Percentiles rank a stretch among this genome's conserved stretches.
phyloP scores from a whole-genome alignment of 2,113 vertebrate genomes.

The Sardina pilchardus region DNA sequence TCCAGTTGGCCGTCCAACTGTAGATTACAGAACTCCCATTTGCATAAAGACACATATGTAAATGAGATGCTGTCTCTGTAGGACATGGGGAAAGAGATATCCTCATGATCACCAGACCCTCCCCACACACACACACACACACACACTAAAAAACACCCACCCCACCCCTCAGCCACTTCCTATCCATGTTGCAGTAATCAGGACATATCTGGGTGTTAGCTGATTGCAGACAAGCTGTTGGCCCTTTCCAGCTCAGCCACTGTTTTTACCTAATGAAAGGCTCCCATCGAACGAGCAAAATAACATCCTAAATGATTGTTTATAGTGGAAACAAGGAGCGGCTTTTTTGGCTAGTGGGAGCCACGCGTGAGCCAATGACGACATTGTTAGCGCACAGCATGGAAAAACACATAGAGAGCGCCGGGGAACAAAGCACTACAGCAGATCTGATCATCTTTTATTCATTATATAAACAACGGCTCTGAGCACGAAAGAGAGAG shows the following conservation, averaged over 20 bases:
- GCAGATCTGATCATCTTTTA: constrained; percentile 73
- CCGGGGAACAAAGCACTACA: constrained; percentile 67
- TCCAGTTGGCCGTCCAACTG: neutral
- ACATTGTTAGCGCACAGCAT: constrained; percentile 65
- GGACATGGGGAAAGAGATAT: constrained; percentile 51
- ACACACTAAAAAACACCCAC: constrained; percentile 21
- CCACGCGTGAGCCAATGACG: constrained; percentile 72
- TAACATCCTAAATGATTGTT: constrained; percentile 75
- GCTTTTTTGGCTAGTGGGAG: constrained; percentile 69
- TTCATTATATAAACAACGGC: constrained; percentile 75
- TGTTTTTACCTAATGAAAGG: constrained; percentile 66
- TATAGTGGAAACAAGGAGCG: constrained; percentile 71
- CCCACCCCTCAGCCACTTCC: constrained; percentile 60
- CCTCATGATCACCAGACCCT: constrained; percentile 43
- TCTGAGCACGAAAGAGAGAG: constrained; percentile 69
- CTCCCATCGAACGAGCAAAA: constrained; percentile 66
- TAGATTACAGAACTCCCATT: constrained; percentile 43
- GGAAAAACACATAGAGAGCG: constrained; percentile 57
- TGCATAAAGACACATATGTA: constrained; percentile 73
- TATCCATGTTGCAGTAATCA: constrained; percentile 67
- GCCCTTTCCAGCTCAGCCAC: constrained; percentile 59
- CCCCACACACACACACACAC: constrained; percentile 16
- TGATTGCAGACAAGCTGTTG: constrained; percentile 68
- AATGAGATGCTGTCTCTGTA: constrained; percentile 65
- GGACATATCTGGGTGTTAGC: constrained; percentile 62